Base-by-base conservation (phyloP, 2,888 invertebrate genomes). In the Scelioninae gen. 1 region DNA sequence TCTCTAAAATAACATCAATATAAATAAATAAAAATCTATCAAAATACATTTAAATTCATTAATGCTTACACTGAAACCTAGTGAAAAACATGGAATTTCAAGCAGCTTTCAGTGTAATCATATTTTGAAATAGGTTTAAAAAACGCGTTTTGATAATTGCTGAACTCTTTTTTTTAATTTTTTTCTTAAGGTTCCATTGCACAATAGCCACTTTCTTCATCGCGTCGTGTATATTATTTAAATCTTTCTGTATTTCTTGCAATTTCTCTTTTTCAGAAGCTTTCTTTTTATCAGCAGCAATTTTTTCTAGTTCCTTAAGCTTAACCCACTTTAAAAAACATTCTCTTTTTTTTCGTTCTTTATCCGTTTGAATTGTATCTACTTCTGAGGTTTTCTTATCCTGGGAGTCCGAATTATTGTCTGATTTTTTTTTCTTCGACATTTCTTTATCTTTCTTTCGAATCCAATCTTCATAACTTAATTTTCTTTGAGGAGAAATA, bases 401-500 rank as follows among this genome's bases (percentile, higher is more conserved):
- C 15, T 38, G 31, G 5, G 11, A 6, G 2, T 15, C 15, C 10
- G 10, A 11, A 10, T 47, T 15, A 34, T 7, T 6, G 8, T 32
- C 34, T 10, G 23, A 1, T 51, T 51, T 40, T 34, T 49, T 38
- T 5, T 65, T 51, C 5, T 65, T 65, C 45, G 13, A 31, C 2
- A 65, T n/a, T 38, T 51, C 51, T 5, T 23, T 29, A 6, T 65
- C 51, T 13, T 65, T 51, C 23, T 9, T 65, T 7, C n/a, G 34
- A 9, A 38, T 65, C 65, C 65, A 65, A n/a, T 65, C 65, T 29
- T 65, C 65, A 40, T 13, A 65, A 40, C 66, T 66, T 9, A 66
- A 38, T 53, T 66, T 32, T 16, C 38, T 49, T 34, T 0, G 2
- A 13, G 15, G 15, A 11, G n/a, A 3, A 8, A 31, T n/a, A n/a